These are phyloP conservation scores for Neomorphus geoffroyi DNA, from an alignment of 2,797 vertebrate genomes.

Conservation along the genomic window DNA sequence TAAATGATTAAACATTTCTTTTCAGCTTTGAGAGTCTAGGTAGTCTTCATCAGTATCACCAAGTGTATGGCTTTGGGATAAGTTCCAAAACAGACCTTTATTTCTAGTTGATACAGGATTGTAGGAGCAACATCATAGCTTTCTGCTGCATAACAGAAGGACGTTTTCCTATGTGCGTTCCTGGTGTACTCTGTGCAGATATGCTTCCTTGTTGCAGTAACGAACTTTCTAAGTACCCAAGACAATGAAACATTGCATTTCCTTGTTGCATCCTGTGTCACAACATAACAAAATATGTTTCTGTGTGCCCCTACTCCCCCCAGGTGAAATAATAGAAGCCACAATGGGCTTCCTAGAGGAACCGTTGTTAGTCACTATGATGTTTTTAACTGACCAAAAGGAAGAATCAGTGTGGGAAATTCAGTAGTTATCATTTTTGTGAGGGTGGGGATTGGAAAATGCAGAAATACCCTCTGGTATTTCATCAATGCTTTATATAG, in stretches of 20 bases:
- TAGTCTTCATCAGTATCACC: not conserved
- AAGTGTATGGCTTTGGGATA: not conserved
- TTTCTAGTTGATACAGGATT: not conserved
- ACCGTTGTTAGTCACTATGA: not conserved
- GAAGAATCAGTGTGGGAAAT: constrained; percentile 8
- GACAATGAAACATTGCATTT: not conserved
- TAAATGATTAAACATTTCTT: not conserved
- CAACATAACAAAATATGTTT: not conserved
- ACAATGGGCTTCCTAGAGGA: not conserved
- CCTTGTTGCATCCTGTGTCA: not conserved
- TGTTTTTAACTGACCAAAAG: not conserved
- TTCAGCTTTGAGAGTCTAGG: not conserved
- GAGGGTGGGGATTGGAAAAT: constrained; percentile 26
- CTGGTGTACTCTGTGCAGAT: fast-evolving
- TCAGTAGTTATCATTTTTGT: not conserved
- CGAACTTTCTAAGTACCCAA: not conserved
- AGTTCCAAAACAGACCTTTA: not conserved
- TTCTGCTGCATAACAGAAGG: not conserved
- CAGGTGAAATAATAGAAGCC: not conserved
- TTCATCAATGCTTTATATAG: constrained; percentile 59
- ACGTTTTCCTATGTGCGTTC: fast-evolving
- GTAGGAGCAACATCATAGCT: not conserved
- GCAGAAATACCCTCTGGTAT: constrained; percentile 33
- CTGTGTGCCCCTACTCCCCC: not conserved
- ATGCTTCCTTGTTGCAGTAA: not conserved